phyloP scores from a whole-genome alignment of 92 coral and sea anemone genomes.

The Zoanthus gigantus region DNA sequence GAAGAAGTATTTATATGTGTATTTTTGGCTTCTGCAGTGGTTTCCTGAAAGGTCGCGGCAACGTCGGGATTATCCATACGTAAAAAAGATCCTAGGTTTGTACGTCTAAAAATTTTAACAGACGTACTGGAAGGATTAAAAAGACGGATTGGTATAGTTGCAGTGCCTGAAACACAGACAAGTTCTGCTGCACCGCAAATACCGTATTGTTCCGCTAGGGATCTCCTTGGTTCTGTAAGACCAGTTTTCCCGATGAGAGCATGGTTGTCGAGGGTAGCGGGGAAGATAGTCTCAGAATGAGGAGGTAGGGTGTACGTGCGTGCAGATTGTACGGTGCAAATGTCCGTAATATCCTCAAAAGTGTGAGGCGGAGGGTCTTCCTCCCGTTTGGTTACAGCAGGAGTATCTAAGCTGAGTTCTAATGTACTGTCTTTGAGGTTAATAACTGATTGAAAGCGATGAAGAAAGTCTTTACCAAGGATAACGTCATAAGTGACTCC shows the following conservation, averaged over 20 bases:
- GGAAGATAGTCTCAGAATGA: too few species aligned
- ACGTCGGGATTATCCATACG: not conserved
- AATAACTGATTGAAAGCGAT: slow-evolving; percentile 35
- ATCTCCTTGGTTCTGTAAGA: slow-evolving; percentile 17
- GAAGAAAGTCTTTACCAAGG: slow-evolving; percentile 53
- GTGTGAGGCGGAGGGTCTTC: not conserved
- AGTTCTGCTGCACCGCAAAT: slow-evolving; percentile 48
- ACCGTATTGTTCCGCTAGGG: slow-evolving; percentile 9
- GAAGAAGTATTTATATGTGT: not conserved
- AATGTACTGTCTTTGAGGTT: slow-evolving; percentile 19
- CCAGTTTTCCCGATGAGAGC: not conserved
- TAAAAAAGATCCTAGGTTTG: not conserved
- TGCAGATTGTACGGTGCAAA: too few species aligned
- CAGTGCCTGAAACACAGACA: slow-evolving; percentile 6
- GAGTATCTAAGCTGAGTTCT: slow-evolving; percentile 6
- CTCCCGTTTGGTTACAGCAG: slow-evolving; percentile 23
- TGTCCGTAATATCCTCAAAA: too few species aligned
- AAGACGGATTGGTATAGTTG: slow-evolving; percentile 61
- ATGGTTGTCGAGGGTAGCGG: too few species aligned
- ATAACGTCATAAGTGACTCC: slow-evolving; percentile 47
- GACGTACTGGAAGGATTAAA: slow-evolving; percentile 2
- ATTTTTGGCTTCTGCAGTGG: not conserved
- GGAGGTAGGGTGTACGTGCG: too few species aligned
- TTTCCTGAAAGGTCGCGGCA: not conserved
- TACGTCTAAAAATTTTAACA: not conserved